Evolutionary conservation across 2,797 vertebrate species (phyloP).

Genomic region (Falco naumanni): DNA sequence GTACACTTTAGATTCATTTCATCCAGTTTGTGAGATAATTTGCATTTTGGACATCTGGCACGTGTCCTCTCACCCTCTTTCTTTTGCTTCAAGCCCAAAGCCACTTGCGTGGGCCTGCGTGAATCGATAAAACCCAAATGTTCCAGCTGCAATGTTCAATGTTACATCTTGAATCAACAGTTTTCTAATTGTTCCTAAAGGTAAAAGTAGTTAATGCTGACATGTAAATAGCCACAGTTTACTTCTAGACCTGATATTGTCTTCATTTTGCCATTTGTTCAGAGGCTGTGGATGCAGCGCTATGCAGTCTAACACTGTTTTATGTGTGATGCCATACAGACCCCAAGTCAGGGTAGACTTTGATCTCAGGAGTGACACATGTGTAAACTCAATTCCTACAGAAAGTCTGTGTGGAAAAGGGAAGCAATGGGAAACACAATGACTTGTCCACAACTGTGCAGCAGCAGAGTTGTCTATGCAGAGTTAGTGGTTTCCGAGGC

Average conservation of each 20-base stretch:
- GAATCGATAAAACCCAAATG: background rate
- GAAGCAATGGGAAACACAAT: background rate
- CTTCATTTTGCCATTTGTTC: background rate
- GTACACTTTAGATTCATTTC: background rate
- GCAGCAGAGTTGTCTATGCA: background rate
- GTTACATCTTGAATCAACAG: background rate
- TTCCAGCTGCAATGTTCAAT: background rate
- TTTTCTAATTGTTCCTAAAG: background rate
- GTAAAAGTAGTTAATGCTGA: background rate
- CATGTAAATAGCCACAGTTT: background rate
- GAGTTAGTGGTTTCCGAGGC: background rate
- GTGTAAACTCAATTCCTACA: background rate
- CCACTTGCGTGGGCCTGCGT: background rate
- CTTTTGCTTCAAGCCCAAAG: background rate
- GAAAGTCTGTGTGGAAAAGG: background rate
- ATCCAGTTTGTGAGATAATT: background rate
- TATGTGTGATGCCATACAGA: background rate
- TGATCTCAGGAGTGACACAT: background rate
- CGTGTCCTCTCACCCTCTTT: background rate
- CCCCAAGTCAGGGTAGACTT: accelerated
- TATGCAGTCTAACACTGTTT: background rate
- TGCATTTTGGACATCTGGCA: background rate
- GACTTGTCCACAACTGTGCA: background rate
- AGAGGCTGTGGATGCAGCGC: too few species aligned
- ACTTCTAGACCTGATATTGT: background rate